Conservation (phyloP, 1,140 invertebrate species). For the Oryzaephilus surinamensis region DNA sequence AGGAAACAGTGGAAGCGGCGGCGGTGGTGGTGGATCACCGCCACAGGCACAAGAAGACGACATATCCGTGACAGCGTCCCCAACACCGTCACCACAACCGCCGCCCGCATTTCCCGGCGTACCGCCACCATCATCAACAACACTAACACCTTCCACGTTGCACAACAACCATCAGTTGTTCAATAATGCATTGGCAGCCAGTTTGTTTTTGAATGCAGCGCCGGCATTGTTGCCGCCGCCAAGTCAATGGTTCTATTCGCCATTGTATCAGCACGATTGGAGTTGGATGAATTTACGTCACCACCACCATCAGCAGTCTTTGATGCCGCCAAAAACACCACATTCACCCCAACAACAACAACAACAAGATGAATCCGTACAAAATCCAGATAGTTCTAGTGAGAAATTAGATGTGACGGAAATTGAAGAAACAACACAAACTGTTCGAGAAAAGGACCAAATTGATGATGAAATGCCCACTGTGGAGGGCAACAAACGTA, state of each 20-base stretch:
- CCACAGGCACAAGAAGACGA: slow-evolving; percentile 44
- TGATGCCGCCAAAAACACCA: slow-evolving; percentile 36
- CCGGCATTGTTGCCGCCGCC: slow-evolving; percentile 59
- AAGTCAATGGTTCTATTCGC: slow-evolving; percentile 62
- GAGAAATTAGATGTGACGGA: slow-evolving; percentile 26
- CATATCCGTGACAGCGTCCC: slow-evolving; percentile 57
- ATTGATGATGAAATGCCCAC: slow-evolving; percentile 10
- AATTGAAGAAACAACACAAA: slow-evolving; percentile 18
- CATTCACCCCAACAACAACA: slow-evolving; percentile 35
- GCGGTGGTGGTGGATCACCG: slow-evolving; percentile 38
- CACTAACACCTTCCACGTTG: slow-evolving; percentile 33
- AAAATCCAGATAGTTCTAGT: slow-evolving; percentile 32
- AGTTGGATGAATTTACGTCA: slow-evolving; percentile 48
- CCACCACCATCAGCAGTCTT: too few relatives aligned
- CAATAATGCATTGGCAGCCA: slow-evolving; percentile 55
- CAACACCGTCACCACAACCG: slow-evolving; percentile 42
- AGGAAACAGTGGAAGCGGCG: too few relatives aligned
- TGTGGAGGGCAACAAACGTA: slow-evolving; percentile 8
- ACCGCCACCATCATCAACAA: slow-evolving; percentile 38
- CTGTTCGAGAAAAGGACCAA: too few relatives aligned
- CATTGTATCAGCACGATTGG: slow-evolving; percentile 52
- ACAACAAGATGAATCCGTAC: slow-evolving; percentile 32
- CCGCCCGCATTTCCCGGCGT: slow-evolving; percentile 36
- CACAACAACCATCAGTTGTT: slow-evolving; percentile 40
- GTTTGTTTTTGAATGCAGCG: slow-evolving; percentile 58